phyloP scores from a whole-genome alignment of 1,140 invertebrate species.

The Ectropis grisescens region DNA sequence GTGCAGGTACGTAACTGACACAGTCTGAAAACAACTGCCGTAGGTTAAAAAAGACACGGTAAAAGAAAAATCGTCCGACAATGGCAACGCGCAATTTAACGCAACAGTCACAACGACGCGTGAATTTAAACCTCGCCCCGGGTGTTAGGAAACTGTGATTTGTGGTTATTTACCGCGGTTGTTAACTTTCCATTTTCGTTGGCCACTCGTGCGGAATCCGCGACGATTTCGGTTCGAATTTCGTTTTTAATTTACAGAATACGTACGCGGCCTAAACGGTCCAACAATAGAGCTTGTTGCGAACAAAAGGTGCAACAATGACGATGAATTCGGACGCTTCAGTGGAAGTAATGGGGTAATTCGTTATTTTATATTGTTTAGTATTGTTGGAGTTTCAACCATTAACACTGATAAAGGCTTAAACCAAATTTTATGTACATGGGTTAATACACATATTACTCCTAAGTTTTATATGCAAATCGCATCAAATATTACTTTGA shows the following conservation, averaged over 20 bases:
- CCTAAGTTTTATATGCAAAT: no score
- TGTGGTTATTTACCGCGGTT: slow-evolving; percentile 65
- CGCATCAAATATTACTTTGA: no score
- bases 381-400: no score
- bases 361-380: no score
- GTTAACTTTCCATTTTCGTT: slow-evolving; percentile 58
- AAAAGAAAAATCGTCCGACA: no score
- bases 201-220: slow-evolving; percentile 47
- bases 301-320: background rate
- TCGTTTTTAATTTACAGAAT: slow-evolving; percentile 62
- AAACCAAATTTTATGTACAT: no score
- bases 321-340: background rate
- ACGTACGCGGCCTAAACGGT: slow-evolving; percentile 15
- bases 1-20: no score
- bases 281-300: background rate
- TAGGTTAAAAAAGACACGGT: no score
- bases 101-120: slow-evolving; percentile 41
- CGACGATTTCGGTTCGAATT: slow-evolving; percentile 49
- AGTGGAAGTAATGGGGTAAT: background rate
- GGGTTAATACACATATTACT: no score
- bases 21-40: no score
- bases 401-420: no score
- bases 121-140: slow-evolving; percentile 61
- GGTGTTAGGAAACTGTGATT: slow-evolving; percentile 60
- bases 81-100: background rate